phyloP scores from a whole-genome alignment of 2,888 invertebrate species.

The Parnassius mnemosyne region DNA sequence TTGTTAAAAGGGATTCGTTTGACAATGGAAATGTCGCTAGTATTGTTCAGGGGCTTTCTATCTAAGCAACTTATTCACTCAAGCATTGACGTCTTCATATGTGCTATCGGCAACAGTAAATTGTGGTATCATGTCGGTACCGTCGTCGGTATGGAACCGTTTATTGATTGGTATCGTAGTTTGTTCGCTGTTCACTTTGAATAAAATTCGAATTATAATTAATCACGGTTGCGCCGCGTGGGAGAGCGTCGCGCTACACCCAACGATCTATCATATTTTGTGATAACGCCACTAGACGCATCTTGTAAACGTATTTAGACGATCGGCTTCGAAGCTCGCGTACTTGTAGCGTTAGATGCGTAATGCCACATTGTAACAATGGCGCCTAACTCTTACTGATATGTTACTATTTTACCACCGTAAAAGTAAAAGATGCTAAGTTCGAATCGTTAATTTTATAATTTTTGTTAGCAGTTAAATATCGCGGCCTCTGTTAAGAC shows the following conservation, averaged over 20 bases:
- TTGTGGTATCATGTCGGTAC: constrained; percentile 77
- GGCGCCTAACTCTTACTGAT: constrained; percentile 20
- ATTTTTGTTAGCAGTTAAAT: constrained; percentile 39
- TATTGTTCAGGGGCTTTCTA: constrained; percentile 63
- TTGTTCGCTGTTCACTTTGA: constrained; percentile 80
- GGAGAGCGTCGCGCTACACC: constrained; percentile 72
- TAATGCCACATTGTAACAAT: constrained; percentile 26
- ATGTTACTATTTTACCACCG: constrained; percentile 22
- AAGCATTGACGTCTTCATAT: constrained; percentile 75
- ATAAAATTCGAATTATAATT: constrained; percentile 81
- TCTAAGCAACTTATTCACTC: constrained; percentile 61
- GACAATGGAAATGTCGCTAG: constrained; percentile 62
- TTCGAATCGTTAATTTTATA: constrained; percentile 49
- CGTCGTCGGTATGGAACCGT: constrained; percentile 78
- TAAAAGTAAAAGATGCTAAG: constrained; percentile 29
- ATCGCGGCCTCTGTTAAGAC: constrained; percentile 51
- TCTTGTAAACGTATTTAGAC: constrained; percentile 70
- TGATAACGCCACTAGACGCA: constrained; percentile 77
- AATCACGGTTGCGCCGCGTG: constrained; percentile 76
- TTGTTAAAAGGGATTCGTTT: constrained; percentile 53
- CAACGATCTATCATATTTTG: constrained; percentile 80
- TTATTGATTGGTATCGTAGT: constrained; percentile 80
- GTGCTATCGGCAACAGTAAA: constrained; percentile 72
- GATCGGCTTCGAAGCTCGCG: constrained; percentile 61
- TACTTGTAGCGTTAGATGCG: constrained; percentile 47